phyloP scores from a whole-genome alignment of 2,888 invertebrate genomes.

The Allophyes oxyacanthae region DNA sequence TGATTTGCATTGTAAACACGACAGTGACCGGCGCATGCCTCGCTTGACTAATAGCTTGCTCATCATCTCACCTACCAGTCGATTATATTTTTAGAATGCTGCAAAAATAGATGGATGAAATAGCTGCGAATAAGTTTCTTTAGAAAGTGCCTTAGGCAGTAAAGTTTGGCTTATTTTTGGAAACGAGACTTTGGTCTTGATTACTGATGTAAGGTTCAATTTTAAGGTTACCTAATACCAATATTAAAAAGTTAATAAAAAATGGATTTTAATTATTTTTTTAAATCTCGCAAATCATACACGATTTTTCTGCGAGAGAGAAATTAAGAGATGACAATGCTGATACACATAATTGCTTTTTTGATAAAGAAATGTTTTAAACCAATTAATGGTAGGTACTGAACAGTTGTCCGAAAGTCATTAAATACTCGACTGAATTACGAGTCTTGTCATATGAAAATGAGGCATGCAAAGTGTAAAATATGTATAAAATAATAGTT shows the following conservation, averaged over 20 bases:
- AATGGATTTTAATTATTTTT: too few relatives aligned
- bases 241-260: too few relatives aligned
- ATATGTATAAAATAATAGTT: too few relatives aligned
- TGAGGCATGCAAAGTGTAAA: too few relatives aligned
- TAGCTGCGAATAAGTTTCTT: constrained; percentile 9
- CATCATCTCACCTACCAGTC: constrained; percentile 53
- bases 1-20: constrained; percentile 79
- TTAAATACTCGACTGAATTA: neutral
- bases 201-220: too few relatives aligned
- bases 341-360: neutral
- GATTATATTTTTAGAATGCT: constrained; percentile 54
- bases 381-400: neutral
- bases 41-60: constrained; percentile 64
- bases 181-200: constrained; percentile 1
- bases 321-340: neutral
- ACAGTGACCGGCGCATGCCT: constrained; percentile 61
- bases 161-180: constrained; percentile 12
- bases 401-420: neutral
- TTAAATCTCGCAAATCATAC: too few relatives aligned
- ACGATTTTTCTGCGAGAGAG: too few relatives aligned
- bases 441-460: neutral
- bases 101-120: constrained; percentile 36
- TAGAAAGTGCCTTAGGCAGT: constrained; percentile 14
- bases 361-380: neutral
- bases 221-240: too few relatives aligned